A percentile compares a stretch with the other conserved stretches of the same genome.
phyloP scores from a whole-genome alignment of 2,888 invertebrate species.

The Tetramorium bicarinatum region DNA sequence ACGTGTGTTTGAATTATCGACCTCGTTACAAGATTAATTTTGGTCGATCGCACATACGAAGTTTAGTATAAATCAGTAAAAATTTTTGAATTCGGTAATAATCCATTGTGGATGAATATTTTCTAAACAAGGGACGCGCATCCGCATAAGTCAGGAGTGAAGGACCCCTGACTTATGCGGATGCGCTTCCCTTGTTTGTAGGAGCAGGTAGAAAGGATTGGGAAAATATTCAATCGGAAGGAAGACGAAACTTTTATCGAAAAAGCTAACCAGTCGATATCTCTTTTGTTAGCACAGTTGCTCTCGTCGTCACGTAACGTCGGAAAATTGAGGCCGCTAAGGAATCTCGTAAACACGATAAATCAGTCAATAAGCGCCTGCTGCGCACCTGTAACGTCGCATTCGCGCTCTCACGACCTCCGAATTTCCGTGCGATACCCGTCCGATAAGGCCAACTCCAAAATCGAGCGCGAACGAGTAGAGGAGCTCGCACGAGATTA shows the following conservation, averaged over 20 bases:
- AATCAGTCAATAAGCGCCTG: slow-evolving; percentile 39
- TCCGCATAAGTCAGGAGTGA: neutral
- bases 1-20: neutral
- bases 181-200: neutral
- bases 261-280: slow-evolving; percentile 26
- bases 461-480: neutral
- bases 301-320: neutral
- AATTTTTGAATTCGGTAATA: neutral
- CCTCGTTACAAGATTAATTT: slow-evolving; percentile 10
- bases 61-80: neutral
- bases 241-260: slow-evolving; percentile 31
- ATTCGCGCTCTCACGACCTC: slow-evolving; percentile 28
- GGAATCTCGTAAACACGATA: slow-evolving; percentile 37
- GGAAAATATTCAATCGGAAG: slow-evolving; percentile 24
- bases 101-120: neutral
- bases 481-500: neutral
- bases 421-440: slow-evolving; percentile 13
- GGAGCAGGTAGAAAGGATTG: neutral
- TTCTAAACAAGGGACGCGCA: no score
- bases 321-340: slow-evolving; percentile 41
- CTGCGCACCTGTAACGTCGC: slow-evolving; percentile 28
- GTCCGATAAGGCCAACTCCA: neutral
- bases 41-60: neutral
- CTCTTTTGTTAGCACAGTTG: slow-evolving; percentile 53
- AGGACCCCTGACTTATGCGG: neutral